phyloP scores from a whole-genome alignment of 64 coral and sea anemone genomes.

The Trachythela sp. region DNA sequence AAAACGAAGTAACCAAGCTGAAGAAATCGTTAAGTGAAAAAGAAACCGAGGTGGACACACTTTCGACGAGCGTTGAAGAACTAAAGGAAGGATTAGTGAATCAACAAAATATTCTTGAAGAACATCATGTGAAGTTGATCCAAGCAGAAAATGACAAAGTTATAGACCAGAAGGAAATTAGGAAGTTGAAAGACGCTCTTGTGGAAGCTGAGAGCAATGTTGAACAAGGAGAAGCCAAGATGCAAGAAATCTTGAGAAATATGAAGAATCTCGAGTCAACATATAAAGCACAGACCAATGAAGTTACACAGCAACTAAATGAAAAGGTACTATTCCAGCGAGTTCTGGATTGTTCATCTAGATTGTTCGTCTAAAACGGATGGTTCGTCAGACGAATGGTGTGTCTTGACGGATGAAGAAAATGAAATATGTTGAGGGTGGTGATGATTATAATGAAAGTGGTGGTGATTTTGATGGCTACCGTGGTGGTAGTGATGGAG shows the following conservation, averaged over 20 bases:
- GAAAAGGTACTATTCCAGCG: not conserved
- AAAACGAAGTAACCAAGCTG: slow-evolving; percentile 16
- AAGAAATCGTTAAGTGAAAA: slow-evolving; percentile 35
- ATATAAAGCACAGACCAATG: not conserved
- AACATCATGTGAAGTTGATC: not conserved
- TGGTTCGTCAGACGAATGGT: too few species aligned
- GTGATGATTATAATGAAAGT: too few species aligned
- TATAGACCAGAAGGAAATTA: slow-evolving; percentile 29
- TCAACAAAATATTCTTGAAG: slow-evolving; percentile 12
- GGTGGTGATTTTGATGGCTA: too few species aligned
- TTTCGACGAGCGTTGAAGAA: slow-evolving; percentile 34
- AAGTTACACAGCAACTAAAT: not conserved
- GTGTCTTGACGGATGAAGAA: too few species aligned
- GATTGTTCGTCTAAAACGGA: too few species aligned
- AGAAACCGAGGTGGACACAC: slow-evolving; percentile 51
- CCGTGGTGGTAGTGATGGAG: too few species aligned
- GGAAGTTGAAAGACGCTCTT: slow-evolving; percentile 37
- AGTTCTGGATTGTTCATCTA: too few species aligned
- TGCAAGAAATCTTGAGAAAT: not conserved
- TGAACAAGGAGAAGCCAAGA: slow-evolving; percentile 41
- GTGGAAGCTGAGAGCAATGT: slow-evolving; percentile 29
- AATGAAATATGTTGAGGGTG: too few species aligned
- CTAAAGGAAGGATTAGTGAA: slow-evolving; percentile 21
- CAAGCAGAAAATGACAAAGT: not conserved
- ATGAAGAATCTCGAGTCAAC: not conserved